Evolutionary conservation across 2,797 vertebrate species (phyloP).

Genomic region (Pygocentrus nattereri): DNA sequence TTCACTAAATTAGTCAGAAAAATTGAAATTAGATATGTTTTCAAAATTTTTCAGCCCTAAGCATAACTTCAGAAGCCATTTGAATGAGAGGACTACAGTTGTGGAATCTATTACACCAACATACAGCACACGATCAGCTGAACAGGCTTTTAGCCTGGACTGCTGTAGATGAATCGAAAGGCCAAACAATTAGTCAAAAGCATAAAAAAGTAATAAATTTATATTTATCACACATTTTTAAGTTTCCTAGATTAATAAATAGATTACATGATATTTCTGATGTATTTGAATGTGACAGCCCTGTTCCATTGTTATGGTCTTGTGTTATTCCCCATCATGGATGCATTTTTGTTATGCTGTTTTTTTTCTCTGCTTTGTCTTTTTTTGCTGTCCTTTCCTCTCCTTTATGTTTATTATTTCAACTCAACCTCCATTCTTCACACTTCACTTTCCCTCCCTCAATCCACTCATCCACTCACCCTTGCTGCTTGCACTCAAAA

Average conservation of each 20-base stretch:
- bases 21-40: too few relatives aligned
- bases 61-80: too few relatives aligned
- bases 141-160: too few relatives aligned
- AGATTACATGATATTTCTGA: not conserved
- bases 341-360: constrained; percentile 82
- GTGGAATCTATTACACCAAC: too few relatives aligned
- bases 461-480: constrained; percentile 72
- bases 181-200: too few relatives aligned
- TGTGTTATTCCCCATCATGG: constrained; percentile 75
- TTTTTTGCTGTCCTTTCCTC: constrained; percentile 63
- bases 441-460: constrained; percentile 61
- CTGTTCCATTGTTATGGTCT: constrained; percentile 81
- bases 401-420: constrained; percentile 58
- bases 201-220: too few relatives aligned
- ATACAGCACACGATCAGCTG: too few relatives aligned
- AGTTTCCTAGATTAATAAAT: not conserved
- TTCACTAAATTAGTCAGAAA: too few relatives aligned
- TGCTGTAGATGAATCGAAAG: too few relatives aligned
- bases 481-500: constrained; percentile 80
- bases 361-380: constrained; percentile 75
- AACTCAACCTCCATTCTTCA: constrained; percentile 65
- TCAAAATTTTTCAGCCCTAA: too few relatives aligned
- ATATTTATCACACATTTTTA: too few relatives aligned
- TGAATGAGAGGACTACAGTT: too few relatives aligned
- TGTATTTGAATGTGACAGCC: constrained; percentile 59